Evolutionary conservation across 2,888 invertebrate genomes (phyloP), one percentile per base, ranked within the genome.

Genomic region (Apodemia hepburni): DNA sequence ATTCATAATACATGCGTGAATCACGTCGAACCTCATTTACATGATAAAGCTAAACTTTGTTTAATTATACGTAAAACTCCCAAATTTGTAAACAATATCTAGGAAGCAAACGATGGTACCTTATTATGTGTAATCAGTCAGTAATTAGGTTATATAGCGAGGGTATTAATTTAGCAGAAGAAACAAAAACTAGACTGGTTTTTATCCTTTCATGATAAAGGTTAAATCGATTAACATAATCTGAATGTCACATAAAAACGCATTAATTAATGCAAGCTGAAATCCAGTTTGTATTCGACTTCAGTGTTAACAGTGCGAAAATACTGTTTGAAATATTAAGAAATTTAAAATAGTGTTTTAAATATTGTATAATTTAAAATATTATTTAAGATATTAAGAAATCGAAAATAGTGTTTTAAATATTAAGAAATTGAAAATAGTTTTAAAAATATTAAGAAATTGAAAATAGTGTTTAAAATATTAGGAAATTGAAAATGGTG

Each of bases 101-200:
- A 51, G 51, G 51, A 51, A 51, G 51, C 22, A 11, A 15, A 51
- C 4, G 51, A 51, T 27, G 22, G 51, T 18, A 8, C n/a, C 18
- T 49, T 15, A 27, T 51, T 51, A 51, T 15, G 4, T 51, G 51
- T 51, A 51, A 51, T 51, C 11, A 51, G 51, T 51, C 4, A 51
- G 27, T 51, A 51, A 51, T 51, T 51, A 22, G 18, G 51, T 22
- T 51, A 51, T 18, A 51, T 42, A 12, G 42, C 42, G 15, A 42
- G 42, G 4, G 4, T 51, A 51, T 27, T 27, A 51, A 51, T 51
- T 51, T 51, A 22, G 54, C 58, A 49, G 62, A 62, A 62, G 58
- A 58, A 58, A 62, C 58, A 47, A 62, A 49, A 62, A 58, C 58
- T 33, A 47, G 45, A 58, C 47, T 35, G 58, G 58, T 58, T 62